phyloP scores from a whole-genome alignment of 1,140 invertebrate genomes.

The Drosophila baimaii region DNA sequence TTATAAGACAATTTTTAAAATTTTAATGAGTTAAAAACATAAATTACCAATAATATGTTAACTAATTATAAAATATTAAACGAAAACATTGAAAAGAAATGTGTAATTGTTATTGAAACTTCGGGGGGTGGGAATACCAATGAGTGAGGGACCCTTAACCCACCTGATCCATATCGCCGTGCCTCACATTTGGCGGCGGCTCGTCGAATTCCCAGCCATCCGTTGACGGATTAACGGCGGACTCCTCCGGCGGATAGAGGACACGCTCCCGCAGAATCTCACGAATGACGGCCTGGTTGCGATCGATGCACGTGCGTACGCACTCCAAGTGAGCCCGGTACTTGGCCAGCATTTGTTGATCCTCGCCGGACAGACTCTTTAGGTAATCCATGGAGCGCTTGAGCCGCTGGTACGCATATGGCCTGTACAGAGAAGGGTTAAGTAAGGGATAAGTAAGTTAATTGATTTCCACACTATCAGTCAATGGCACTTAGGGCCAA shows the following conservation, averaged over 20 bases:
- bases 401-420: slow-evolving; percentile 87
- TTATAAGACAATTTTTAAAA: no score
- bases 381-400: slow-evolving; percentile 91
- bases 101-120: neutral
- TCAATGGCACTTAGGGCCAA: slow-evolving; percentile 8
- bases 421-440: slow-evolving; percentile 85
- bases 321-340: slow-evolving; percentile 91
- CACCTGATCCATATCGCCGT: slow-evolving; percentile 82
- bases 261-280: slow-evolving; percentile 87
- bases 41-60: no score
- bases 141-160: no score
- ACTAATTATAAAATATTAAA: neutral
- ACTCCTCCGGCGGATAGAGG: slow-evolving; percentile 56
- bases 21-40: no score
- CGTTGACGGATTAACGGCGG: neutral
- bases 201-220: slow-evolving; percentile 45
- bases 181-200: slow-evolving; percentile 73
- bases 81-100: neutral
- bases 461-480: slow-evolving; percentile 38
- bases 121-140: no score
- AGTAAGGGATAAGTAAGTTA: slow-evolving; percentile 25
- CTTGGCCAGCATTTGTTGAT: slow-evolving; percentile 90
- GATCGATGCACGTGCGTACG: slow-evolving; percentile 91
- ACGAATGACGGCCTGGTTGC: slow-evolving; percentile 93
- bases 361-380: slow-evolving; percentile 88